These are phyloP conservation scores for Erpetoichthys calabaricus DNA, from an alignment of 2,797 vertebrate species.

Conservation along the genomic window DNA sequence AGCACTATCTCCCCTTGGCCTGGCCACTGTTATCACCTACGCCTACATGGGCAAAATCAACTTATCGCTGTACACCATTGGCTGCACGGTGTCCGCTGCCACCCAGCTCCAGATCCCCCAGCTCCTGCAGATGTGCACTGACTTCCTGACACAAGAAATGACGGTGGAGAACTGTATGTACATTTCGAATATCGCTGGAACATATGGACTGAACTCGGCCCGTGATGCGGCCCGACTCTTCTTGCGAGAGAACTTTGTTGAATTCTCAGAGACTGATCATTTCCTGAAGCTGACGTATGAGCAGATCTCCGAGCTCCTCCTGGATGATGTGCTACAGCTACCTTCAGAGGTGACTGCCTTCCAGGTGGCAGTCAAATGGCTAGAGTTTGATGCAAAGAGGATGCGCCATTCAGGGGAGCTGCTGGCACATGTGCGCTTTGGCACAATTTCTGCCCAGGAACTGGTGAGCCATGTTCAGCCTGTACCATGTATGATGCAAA, in stretches of 20 bases:
- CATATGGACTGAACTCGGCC: conserved; percentile 49
- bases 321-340: conserved; percentile 54
- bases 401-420: conserved; percentile 52
- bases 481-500: conserved; percentile 66
- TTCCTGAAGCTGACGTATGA: conserved; percentile 65
- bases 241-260: conserved; percentile 59
- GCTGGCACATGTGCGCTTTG: conserved; percentile 55
- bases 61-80: conserved; percentile 71
- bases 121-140: conserved; percentile 60
- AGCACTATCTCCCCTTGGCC: conserved; percentile 51
- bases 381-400: conserved; percentile 58
- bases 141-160: conserved; percentile 63
- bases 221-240: conserved; percentile 48
- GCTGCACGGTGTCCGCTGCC: conserved; percentile 61
- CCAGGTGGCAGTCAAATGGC: conserved; percentile 67
- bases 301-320: conserved; percentile 59
- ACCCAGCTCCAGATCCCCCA: conserved; percentile 55
- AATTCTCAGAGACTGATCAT: conserved; percentile 57
- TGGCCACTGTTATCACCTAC: conserved; percentile 61
- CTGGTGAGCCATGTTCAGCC: conserved; percentile 67
- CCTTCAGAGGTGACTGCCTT: conserved; percentile 60
- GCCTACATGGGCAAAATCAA: conserved; percentile 66
- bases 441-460: conserved; percentile 67
- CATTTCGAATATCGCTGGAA: conserved; percentile 62
- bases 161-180: conserved; percentile 66